Base-by-base conservation (phyloP, 23 tunicate genomes). In the Pegea sp. region DNA sequence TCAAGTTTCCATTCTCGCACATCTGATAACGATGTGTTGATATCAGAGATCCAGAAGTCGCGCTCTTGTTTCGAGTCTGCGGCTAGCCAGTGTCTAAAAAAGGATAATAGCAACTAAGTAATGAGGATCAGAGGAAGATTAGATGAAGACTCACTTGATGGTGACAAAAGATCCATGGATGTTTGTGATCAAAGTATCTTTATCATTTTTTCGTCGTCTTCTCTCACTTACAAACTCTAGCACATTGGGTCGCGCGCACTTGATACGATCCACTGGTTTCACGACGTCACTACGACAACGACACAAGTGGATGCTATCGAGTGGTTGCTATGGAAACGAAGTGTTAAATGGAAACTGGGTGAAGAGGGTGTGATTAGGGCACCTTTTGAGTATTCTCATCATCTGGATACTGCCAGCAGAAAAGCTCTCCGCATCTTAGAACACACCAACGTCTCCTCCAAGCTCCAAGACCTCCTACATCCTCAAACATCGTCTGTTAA, bases 11-110 rank as follows among this genome's bases (percentile, higher is more conserved):
- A 84, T 4, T 77, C 84, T 23, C 95, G 63, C 1, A 74, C 84
- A 49, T 84, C 95, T 1, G 54, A 56, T 16, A 84, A 26, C 24
- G 95, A 68, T 58, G 68, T 77, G 67, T 84, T 84, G 3, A 84
- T 28, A 20, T 64, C 31, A 7, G 63, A 76, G 26, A 84, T 63
- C 95, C 95, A 84, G 0, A 60, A 64, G 28, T 48, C 21, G 3
- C 95, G 62, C 56, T 84, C 95, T 30, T 84, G 84, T 59, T 84
- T 84, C 6, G 76, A 73, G 66, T 84, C 95, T 8, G 95, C 95
- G 19, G 95, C 80, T 44, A 84, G 30, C 84, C 95, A 84, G 31
- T 84, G 84, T 44, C 95, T 84, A 58, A 26, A 51, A 60, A 18
- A 18, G 46, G 11, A 8, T 22, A 56, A 56, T 7, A 22, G 27